phyloP scores from a whole-genome alignment of 2,113 vertebrate species.

The Cairina moschata region DNA sequence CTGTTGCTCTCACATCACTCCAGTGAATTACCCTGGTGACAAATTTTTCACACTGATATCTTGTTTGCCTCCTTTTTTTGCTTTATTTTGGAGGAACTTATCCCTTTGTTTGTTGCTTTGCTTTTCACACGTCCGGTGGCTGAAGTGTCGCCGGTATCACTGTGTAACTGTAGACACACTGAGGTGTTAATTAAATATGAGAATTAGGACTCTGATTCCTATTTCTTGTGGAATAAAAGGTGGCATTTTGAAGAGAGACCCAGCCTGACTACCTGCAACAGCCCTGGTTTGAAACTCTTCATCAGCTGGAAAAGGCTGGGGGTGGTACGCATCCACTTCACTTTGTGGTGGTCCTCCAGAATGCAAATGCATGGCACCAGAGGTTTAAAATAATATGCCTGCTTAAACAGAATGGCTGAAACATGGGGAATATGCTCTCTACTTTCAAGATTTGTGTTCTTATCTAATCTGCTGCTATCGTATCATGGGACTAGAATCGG shows the following conservation, averaged over 20 bases:
- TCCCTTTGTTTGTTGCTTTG: not conserved
- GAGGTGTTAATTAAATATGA: not conserved
- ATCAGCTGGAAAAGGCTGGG: not conserved
- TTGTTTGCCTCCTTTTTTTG: not conserved
- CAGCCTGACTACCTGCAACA: not conserved
- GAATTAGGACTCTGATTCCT: not conserved
- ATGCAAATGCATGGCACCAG: not conserved
- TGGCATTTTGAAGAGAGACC: not conserved
- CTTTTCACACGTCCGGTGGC: not conserved
- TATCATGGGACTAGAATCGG: not conserved
- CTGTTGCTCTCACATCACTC: not conserved
- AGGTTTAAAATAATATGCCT: not conserved
- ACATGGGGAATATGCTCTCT: not conserved
- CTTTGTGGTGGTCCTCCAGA: not conserved
- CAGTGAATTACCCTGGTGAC: not conserved
- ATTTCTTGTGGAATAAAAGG: not conserved
- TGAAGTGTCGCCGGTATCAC: not conserved
- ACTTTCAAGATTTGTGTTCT: not conserved
- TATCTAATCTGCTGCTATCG: not conserved
- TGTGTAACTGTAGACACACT: not conserved
- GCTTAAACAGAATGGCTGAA: not conserved
- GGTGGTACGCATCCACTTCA: not conserved
- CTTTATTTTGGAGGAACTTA: not conserved
- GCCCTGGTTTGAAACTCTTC: not conserved
- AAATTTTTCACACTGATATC: not conserved